phyloP scores from a whole-genome alignment of 2,888 invertebrate species.

The Vandiemenella viatica region DNA sequence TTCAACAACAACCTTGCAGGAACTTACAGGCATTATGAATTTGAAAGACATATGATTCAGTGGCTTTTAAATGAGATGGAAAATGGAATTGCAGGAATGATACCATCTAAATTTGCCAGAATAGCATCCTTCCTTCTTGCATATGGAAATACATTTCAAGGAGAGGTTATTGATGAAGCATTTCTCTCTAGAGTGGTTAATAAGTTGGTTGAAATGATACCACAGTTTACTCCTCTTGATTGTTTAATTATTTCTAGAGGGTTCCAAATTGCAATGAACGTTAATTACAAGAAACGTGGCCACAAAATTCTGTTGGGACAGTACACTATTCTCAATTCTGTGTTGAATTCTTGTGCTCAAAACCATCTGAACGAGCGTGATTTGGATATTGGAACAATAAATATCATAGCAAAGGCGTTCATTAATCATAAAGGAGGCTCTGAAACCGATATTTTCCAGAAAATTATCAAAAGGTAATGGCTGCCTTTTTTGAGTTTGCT shows the following conservation, averaged over 20 bases:
- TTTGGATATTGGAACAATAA: conserved; percentile 13
- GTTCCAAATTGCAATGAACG: conserved; percentile 27
- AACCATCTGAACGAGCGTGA: conserved; percentile 22
- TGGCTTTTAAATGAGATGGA: conserved; percentile 27
- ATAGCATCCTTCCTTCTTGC: conserved; percentile 31
- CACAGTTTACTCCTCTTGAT: conserved; percentile 29
- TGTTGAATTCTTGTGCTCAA: conserved; percentile 23
- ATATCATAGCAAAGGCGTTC: conserved; percentile 22
- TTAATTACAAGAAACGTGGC: conserved; percentile 17
- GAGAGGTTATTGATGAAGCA: neutral
- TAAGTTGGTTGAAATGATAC: conserved; percentile 25
- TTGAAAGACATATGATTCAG: conserved; percentile 31
- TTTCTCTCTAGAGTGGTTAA: conserved; percentile 2
- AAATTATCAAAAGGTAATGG: conserved; percentile 28
- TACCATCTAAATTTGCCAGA: conserved; percentile 29
- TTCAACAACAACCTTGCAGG: conserved; percentile 37
- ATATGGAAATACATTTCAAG: conserved; percentile 25
- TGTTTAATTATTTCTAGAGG: conserved; percentile 32
- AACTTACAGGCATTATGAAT: conserved; percentile 32
- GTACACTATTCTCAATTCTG: conserved; percentile 8
- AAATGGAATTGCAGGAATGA: conserved; percentile 24
- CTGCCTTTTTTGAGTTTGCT: too few relatives aligned
- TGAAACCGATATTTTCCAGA: conserved; percentile 26
- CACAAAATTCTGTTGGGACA: conserved; percentile 2
- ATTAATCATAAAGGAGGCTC: conserved; percentile 24